phyloP scores from a whole-genome alignment of 2,113 vertebrate genomes.

The Trematomus loennbergii region DNA sequence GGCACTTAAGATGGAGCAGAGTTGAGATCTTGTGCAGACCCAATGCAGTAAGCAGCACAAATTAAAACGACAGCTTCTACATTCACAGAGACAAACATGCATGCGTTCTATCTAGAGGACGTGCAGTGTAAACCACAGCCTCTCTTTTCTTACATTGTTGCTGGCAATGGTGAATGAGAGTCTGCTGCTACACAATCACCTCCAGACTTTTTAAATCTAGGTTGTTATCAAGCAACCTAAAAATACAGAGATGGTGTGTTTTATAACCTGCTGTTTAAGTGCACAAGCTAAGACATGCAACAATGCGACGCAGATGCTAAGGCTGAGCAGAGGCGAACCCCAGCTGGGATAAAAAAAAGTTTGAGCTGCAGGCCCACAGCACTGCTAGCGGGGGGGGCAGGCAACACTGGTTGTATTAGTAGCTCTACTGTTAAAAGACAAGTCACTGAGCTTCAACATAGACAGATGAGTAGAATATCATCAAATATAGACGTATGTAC shows the following conservation, averaged over 20 bases:
- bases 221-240: conserved; percentile 8
- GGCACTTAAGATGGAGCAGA: conserved; percentile 25
- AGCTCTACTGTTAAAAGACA: background rate
- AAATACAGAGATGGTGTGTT: background rate
- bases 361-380: background rate
- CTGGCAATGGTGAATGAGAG: background rate
- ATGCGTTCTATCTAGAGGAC: background rate
- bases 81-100: conserved; percentile 11
- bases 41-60: background rate
- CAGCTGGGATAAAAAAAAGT: background rate
- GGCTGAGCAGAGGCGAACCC: background rate
- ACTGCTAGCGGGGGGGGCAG: background rate
- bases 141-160: background rate
- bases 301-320: background rate
- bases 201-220: background rate
- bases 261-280: conserved; percentile 11
- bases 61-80: background rate
- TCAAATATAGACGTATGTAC: background rate
- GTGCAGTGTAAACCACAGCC: background rate
- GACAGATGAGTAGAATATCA: background rate
- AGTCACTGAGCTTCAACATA: background rate
- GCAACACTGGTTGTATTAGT: background rate
- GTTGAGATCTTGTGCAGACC: conserved; percentile 10
- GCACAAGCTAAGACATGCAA: background rate
- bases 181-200: background rate